phyloP scores from a whole-genome alignment of 2,113 vertebrate species.

The Copsychus sechellarum region DNA sequence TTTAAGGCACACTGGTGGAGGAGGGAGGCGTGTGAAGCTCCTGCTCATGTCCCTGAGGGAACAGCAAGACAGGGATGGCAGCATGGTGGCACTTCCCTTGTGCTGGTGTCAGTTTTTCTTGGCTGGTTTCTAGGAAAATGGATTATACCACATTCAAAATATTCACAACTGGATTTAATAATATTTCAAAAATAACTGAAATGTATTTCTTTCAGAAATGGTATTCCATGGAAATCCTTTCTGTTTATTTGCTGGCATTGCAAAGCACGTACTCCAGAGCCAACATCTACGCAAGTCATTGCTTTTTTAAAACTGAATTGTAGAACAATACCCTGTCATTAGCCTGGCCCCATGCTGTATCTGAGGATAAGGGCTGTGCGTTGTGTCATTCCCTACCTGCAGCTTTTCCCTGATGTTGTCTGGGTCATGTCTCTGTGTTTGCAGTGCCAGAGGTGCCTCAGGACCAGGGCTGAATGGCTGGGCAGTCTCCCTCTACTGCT shows the following conservation, averaged over 20 bases:
- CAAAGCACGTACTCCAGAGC: background rate
- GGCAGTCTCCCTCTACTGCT: background rate
- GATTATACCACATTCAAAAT: slow-evolving; percentile 33
- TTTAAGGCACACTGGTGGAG: background rate
- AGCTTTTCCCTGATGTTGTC: background rate
- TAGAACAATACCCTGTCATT: background rate
- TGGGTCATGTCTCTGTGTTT: background rate
- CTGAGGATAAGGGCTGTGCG: background rate
- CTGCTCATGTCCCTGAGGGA: background rate
- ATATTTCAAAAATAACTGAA: slow-evolving; percentile 30
- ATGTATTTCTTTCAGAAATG: background rate
- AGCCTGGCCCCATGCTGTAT: background rate
- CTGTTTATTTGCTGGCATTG: slow-evolving; percentile 6
- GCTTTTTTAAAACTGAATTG: background rate
- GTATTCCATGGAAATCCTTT: background rate
- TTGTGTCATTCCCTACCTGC: background rate
- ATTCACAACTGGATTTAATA: slow-evolving; percentile 32
- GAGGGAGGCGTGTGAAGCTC: background rate
- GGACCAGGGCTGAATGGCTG: background rate
- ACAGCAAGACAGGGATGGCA: background rate
- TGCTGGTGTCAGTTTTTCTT: slow-evolving; percentile 1
- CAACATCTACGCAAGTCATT: background rate
- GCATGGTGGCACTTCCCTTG: background rate
- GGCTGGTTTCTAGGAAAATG: slow-evolving; percentile 57
- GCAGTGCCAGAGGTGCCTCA: background rate